Conservation (phyloP, 2,888 invertebrate genomes). For the Dynastes tityus region DNA sequence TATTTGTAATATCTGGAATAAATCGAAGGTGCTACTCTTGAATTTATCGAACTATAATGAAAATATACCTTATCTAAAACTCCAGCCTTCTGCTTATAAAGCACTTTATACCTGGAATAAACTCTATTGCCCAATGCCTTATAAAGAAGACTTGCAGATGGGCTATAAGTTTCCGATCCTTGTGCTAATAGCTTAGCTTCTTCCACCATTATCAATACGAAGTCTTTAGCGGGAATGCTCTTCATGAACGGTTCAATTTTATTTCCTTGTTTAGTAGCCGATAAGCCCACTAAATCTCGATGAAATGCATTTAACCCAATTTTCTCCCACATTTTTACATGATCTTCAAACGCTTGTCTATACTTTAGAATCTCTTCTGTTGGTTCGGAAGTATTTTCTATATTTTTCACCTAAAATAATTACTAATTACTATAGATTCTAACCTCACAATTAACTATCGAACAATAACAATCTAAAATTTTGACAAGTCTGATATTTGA, state of each 20-base stretch:
- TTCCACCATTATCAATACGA: slow-evolving; percentile 78
- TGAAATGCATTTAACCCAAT: slow-evolving; percentile 77
- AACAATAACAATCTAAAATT: slow-evolving; percentile 13
- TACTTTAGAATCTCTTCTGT: slow-evolving; percentile 62
- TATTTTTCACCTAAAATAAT: slow-evolving; percentile 64
- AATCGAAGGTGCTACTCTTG: slow-evolving; percentile 41
- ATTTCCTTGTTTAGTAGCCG: slow-evolving; percentile 69
- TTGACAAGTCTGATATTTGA: not conserved
- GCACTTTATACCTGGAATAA: slow-evolving; percentile 78
- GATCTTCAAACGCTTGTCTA: slow-evolving; percentile 74
- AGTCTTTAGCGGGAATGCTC: slow-evolving; percentile 67
- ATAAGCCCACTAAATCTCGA: slow-evolving; percentile 79
- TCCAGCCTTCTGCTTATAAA: slow-evolving; percentile 78
- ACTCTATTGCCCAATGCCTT: slow-evolving; percentile 80
- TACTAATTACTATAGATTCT: not conserved
- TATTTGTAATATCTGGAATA: slow-evolving; percentile 60
- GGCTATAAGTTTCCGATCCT: slow-evolving; percentile 87
- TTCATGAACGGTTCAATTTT: slow-evolving; percentile 66
- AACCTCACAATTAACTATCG: slow-evolving; percentile 24
- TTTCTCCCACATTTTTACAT: slow-evolving; percentile 79
- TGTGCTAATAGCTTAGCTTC: slow-evolving; percentile 82
- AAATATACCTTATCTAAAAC: slow-evolving; percentile 76
- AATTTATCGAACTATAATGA: slow-evolving; percentile 3
- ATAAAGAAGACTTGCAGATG: slow-evolving; percentile 78
- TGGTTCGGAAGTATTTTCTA: slow-evolving; percentile 61